Percentiles rank a stretch among this genome's conserved stretches.
These are phyloP conservation scores for Myathropa florea DNA, from an alignment of 2,888 invertebrate genomes.

Conservation along the genomic window DNA sequence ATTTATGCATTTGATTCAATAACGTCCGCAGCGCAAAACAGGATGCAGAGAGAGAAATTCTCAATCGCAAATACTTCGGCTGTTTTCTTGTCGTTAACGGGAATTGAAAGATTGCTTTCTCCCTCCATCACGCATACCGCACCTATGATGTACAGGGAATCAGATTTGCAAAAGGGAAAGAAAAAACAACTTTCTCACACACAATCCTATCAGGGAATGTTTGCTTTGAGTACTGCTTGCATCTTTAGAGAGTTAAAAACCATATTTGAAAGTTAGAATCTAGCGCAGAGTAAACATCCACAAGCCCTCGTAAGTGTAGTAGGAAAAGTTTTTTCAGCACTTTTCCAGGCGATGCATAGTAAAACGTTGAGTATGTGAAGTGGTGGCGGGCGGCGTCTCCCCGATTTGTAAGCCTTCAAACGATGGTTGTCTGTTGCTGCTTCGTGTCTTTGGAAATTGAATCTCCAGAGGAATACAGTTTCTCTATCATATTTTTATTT, in stretches of 20 bases:
- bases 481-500: neutral
- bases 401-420: neutral
- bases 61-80: neutral
- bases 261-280: constrained; percentile 15
- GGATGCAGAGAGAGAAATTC: neutral
- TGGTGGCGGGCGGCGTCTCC: neutral
- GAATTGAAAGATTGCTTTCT: constrained; percentile 17
- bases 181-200: neutral
- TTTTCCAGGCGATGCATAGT: constrained; percentile 9
- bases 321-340: neutral
- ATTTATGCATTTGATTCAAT: constrained; percentile 33
- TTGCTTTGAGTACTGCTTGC: constrained; percentile 10
- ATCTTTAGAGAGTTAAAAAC: constrained; percentile 32
- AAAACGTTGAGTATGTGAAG: neutral
- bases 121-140: neutral
- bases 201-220: constrained; percentile 1
- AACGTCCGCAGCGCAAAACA: neutral
- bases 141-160: neutral
- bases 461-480: neutral
- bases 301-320: neutral
- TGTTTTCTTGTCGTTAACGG: neutral
- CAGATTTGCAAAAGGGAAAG: neutral
- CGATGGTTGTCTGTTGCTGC: neutral
- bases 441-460: neutral
- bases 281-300: constrained; percentile 7